Conservation (phyloP, 2,888 invertebrate genomes). For the Tachina grossa region DNA sequence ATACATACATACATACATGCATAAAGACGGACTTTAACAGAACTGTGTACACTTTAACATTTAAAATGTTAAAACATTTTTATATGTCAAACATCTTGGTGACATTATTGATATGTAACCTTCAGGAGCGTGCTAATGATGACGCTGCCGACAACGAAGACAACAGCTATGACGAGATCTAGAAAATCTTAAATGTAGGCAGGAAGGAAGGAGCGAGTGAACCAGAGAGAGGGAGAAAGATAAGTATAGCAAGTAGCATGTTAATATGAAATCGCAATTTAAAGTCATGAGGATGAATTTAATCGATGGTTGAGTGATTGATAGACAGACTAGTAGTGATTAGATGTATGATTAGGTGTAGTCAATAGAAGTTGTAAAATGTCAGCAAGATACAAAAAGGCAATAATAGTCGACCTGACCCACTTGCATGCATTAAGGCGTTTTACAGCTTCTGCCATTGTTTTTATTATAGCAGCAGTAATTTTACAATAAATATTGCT, state of each 20-base stretch:
- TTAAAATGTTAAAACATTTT: slow-evolving; percentile 68
- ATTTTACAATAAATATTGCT: slow-evolving; percentile 34
- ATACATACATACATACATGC: background rate
- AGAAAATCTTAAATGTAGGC: background rate
- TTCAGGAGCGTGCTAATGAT: slow-evolving; percentile 71
- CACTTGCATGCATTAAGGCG: slow-evolving; percentile 37
- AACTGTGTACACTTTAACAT: slow-evolving; percentile 70
- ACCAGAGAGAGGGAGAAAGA: too few relatives aligned
- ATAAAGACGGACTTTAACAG: slow-evolving; percentile 49
- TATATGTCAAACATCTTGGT: slow-evolving; percentile 71
- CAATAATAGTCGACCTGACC: slow-evolving; percentile 54
- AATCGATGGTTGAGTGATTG: slow-evolving; percentile 31
- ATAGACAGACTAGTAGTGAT: slow-evolving; percentile 1
- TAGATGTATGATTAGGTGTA: slow-evolving; percentile 41
- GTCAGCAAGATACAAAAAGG: slow-evolving; percentile 3
- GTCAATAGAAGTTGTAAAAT: slow-evolving; percentile 31
- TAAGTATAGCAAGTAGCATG: background rate
- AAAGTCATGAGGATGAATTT: slow-evolving; percentile 25
- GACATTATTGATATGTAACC: slow-evolving; percentile 72
- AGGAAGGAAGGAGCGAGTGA: background rate
- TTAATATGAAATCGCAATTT: slow-evolving; percentile 12
- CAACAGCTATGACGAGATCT: background rate
- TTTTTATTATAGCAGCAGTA: background rate
- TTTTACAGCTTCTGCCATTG: slow-evolving; percentile 14
- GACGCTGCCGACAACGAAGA: slow-evolving; percentile 5